Percentiles rank a stretch among this genome's conserved stretches.
These are phyloP conservation scores for Chaetodon auriga DNA, from an alignment of 2,113 vertebrate species.

Conservation along the genomic window DNA sequence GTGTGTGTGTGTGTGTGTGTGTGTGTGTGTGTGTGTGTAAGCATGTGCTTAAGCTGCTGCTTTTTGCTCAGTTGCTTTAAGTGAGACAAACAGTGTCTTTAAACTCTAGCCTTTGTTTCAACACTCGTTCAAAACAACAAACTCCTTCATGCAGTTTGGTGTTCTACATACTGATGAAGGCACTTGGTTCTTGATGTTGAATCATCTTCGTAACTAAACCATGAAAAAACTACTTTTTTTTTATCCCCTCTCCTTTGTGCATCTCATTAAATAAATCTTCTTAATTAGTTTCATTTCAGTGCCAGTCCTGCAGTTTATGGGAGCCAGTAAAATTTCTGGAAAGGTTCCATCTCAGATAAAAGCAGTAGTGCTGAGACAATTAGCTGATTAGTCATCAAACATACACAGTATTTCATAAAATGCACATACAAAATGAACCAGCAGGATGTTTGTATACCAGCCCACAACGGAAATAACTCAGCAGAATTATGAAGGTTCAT, in stretches of 20 bases:
- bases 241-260: background rate
- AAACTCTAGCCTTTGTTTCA: constrained; percentile 5
- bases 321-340: background rate
- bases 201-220: background rate
- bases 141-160: background rate
- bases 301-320: background rate
- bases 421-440: background rate
- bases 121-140: background rate
- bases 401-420: background rate
- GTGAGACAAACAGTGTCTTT: background rate
- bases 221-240: background rate
- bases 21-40: constrained; percentile 5
- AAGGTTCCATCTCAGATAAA: background rate
- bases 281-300: background rate
- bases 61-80: background rate
- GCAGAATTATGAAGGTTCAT: background rate
- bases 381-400: background rate
- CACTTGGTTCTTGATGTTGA: background rate
- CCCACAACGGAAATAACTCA: no score
- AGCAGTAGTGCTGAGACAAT: background rate
- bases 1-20: background rate
- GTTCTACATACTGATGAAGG: background rate
- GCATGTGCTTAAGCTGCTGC: background rate
- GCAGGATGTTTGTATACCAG: background rate
- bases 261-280: constrained; percentile 5